Base-by-base conservation (phyloP, 2,888 invertebrate species). In the Sinhomidia bicolor region DNA sequence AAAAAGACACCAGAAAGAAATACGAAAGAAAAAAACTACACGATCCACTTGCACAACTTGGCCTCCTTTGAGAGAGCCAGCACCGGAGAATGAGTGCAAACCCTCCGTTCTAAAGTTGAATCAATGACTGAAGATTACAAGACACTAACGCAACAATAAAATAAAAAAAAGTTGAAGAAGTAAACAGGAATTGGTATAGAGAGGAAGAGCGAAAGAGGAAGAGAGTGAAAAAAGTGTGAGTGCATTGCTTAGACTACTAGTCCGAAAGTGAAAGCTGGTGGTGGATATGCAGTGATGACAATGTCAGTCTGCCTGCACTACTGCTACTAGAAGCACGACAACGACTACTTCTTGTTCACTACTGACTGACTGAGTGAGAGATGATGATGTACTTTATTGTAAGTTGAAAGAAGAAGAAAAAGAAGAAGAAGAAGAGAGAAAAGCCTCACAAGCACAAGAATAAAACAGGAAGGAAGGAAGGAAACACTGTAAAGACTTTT, bases 401-500 rank as follows among this genome's bases (percentile, higher is more conserved):
- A 20, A 81, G 81, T 47, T 81, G 65, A 62, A 62, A 65, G 47
- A n/a, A n/a, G n/a, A n/a, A n/a, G n/a, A n/a, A n/a, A n/a, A n/a
- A n/a, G n/a, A n/a, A n/a, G n/a, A n/a, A n/a, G n/a, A n/a, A n/a
- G n/a, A n/a, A n/a, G n/a, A n/a, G n/a, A n/a, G n/a, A n/a, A n/a
- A n/a, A n/a, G n/a, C 62, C 29, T 62, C 41, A 81, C 44, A 12
- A 20, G 10, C n/a, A 65, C 36, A 65, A 65, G 62, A 81, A 81
- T 78, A 85, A 65, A 85, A 80, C 62, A 79, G 85, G 78, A 68
- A 85, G 79, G 65, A 85, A 85, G 85, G 85, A 85, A 79, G 85
- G 85, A 85, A 85, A 51, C 57, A 54, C 62, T 79, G 36, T 80
- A 85, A 62, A 65, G 78, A 78, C 85, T 85, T 78, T 51, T 85